Conservation (phyloP, 2,797 vertebrate species). For the Typhlichthys eigenmanni region DNA sequence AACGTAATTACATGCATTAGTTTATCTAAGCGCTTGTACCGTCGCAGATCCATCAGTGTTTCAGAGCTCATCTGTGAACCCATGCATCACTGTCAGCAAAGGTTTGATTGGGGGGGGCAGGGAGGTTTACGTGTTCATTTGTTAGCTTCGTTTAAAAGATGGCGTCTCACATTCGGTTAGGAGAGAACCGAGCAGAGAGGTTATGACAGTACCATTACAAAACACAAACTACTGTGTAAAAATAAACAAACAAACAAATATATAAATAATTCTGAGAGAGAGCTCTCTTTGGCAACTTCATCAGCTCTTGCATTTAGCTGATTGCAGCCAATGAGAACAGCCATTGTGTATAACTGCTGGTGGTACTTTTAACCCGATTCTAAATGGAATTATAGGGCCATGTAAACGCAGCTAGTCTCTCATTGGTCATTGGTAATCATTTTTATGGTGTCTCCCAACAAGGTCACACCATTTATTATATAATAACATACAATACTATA, state of each 20-base stretch:
- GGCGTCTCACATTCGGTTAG: constrained; percentile 79
- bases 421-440: no score
- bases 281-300: constrained; percentile 64
- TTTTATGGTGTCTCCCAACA: no score
- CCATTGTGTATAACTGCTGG: constrained; percentile 1
- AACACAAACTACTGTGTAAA: constrained; percentile 21
- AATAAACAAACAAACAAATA: neutral
- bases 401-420: no score
- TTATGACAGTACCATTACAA: constrained; percentile 82
- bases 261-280: constrained; percentile 17
- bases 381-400: no score
- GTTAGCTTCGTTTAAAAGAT: constrained; percentile 81
- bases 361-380: no score
- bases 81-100: constrained; percentile 97
- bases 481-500: no score
- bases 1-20: constrained; percentile 99
- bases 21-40: constrained; percentile 98
- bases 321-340: constrained; percentile 58
- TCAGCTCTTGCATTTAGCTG: constrained; percentile 68
- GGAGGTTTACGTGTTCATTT: constrained; percentile 75
- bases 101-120: constrained; percentile 78
- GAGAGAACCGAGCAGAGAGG: constrained; percentile 70
- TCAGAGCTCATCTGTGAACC: constrained; percentile 97
- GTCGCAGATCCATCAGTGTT: constrained; percentile 99
- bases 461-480: no score